A percentile compares a stretch with the other conserved stretches of the same genome.
phyloP scores from a whole-genome alignment of 2,888 invertebrate species.

The Tyria jacobaeae region DNA sequence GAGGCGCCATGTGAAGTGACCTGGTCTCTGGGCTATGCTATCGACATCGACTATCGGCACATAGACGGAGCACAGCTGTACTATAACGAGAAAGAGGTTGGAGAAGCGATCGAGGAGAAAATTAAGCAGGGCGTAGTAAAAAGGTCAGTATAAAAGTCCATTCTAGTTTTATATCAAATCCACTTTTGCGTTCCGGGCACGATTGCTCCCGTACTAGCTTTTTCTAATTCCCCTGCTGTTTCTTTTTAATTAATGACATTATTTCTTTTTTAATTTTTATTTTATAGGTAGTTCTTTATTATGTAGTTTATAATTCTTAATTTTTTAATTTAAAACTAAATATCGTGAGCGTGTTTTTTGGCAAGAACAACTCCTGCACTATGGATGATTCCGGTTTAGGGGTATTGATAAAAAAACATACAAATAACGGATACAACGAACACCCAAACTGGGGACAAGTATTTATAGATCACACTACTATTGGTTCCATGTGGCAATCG shows the following conservation, averaged over 20 bases:
- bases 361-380: too few relatives aligned
- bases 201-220: slow-evolving; percentile 22
- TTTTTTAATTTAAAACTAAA: too few relatives aligned
- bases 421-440: too few relatives aligned
- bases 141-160: slow-evolving; percentile 69
- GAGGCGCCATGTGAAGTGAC: slow-evolving; percentile 87
- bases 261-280: slow-evolving; percentile 12
- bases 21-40: slow-evolving; percentile 89
- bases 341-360: too few relatives aligned
- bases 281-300: too few relatives aligned
- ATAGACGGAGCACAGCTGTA: slow-evolving; percentile 91
- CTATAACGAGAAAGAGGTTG: slow-evolving; percentile 90
- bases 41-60: slow-evolving; percentile 90
- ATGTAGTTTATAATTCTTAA: too few relatives aligned
- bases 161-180: slow-evolving; percentile 25
- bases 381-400: too few relatives aligned
- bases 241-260: slow-evolving; percentile 34
- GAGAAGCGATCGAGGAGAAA: slow-evolving; percentile 87
- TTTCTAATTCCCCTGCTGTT: slow-evolving; percentile 26
- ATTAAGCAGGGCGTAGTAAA: slow-evolving; percentile 87
- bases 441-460: too few relatives aligned
- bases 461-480: too few relatives aligned
- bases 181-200: slow-evolving; percentile 27
- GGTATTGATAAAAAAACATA: too few relatives aligned
- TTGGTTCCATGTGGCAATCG: too few relatives aligned